Conservation (phyloP, 1,140 invertebrate species). For the Bicyclus anynana region DNA sequence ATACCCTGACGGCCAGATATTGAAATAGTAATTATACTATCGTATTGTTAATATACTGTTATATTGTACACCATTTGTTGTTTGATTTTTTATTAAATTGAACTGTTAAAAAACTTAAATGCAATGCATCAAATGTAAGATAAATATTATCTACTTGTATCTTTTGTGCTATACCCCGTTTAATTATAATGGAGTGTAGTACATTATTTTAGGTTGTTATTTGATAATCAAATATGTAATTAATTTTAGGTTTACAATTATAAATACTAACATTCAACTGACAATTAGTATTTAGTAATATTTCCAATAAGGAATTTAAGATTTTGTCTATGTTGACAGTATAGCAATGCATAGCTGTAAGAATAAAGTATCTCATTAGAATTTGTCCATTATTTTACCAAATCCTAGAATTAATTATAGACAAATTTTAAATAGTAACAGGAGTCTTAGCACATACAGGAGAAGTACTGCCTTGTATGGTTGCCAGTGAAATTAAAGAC, state of each 20-base stretch:
- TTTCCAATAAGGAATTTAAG: slow-evolving; percentile 47
- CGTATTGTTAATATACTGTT: slow-evolving; percentile 47
- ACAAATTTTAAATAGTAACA: background rate
- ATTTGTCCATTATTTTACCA: slow-evolving; percentile 6
- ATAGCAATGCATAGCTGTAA: slow-evolving; percentile 34
- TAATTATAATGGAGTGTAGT: slow-evolving; percentile 44
- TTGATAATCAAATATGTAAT: slow-evolving; percentile 38
- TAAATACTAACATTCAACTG: slow-evolving; percentile 25
- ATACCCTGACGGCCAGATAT: slow-evolving; percentile 46
- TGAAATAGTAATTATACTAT: slow-evolving; percentile 46
- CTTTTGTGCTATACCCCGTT: slow-evolving; percentile 54
- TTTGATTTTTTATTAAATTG: slow-evolving; percentile 76
- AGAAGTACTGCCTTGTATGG: no score
- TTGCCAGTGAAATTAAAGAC: no score
- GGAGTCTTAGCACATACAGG: no score
- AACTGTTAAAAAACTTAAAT: slow-evolving; percentile 69
- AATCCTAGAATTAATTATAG: background rate
- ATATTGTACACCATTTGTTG: slow-evolving; percentile 51
- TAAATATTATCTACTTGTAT: slow-evolving; percentile 68
- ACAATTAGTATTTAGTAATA: slow-evolving; percentile 34
- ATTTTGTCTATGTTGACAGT: slow-evolving; percentile 67
- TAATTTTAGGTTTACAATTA: slow-evolving; percentile 5
- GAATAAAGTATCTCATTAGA: slow-evolving; percentile 51
- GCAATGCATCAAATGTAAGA: slow-evolving; percentile 75
- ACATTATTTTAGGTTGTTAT: slow-evolving; percentile 23